phyloP scores from a whole-genome alignment of 2,888 invertebrate species.

The Capitulum mitella region DNA sequence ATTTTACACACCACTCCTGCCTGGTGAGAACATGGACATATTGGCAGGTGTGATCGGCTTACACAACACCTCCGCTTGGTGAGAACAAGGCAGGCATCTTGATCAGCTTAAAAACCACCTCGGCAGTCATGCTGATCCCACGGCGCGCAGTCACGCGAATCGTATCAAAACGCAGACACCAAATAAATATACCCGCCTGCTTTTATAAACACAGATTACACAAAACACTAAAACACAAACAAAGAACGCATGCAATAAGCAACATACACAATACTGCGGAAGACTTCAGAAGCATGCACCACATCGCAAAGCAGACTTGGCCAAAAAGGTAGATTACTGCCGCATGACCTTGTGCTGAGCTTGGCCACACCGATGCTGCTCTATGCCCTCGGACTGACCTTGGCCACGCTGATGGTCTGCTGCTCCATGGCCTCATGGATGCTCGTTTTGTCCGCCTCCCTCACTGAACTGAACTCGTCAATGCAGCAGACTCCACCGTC shows the following conservation, averaged over 20 bases:
- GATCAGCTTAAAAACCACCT: too few relatives aligned
- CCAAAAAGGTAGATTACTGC: neutral
- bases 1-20: slow-evolving; percentile 83
- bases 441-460: slow-evolving; percentile 69
- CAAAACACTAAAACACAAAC: neutral
- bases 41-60: slow-evolving; percentile 57
- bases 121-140: too few relatives aligned
- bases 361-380: too few relatives aligned
- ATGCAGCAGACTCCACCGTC: slow-evolving; percentile 88
- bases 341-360: too few relatives aligned
- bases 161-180: too few relatives aligned
- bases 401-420: slow-evolving; percentile 85
- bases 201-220: too few relatives aligned
- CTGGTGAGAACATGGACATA: slow-evolving; percentile 45
- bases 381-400: too few relatives aligned
- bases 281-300: neutral
- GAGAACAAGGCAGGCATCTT: neutral
- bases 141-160: too few relatives aligned
- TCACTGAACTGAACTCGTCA: slow-evolving; percentile 80
- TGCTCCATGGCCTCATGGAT: slow-evolving; percentile 94
- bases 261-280: neutral
- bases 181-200: too few relatives aligned
- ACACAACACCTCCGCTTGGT: slow-evolving; percentile 76
- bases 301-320: neutral
- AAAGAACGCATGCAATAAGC: neutral